phyloP scores from a whole-genome alignment of 2,113 vertebrate species.

The Gila orcuttii region DNA sequence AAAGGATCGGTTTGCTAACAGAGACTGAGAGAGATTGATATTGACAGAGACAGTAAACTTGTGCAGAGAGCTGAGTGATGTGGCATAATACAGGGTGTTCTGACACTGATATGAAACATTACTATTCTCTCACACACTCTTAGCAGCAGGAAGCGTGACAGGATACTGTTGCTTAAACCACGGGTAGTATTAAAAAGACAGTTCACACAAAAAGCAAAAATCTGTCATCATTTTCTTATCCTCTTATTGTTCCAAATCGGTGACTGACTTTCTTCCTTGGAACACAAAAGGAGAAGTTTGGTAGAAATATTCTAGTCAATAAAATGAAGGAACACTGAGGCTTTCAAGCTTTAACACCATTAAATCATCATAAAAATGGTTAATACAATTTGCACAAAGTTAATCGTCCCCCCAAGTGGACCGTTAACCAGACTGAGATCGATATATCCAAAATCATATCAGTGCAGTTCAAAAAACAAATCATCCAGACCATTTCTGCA shows the following conservation, averaged over 20 bases:
- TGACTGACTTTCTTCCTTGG: not conserved
- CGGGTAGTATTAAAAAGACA: not conserved
- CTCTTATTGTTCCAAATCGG: not conserved
- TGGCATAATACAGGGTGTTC: not conserved
- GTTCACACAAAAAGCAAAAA: not conserved
- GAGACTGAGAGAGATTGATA: slow-evolving; percentile 19
- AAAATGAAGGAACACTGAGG: not conserved
- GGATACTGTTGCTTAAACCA: not conserved
- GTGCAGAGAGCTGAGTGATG: slow-evolving; percentile 30
- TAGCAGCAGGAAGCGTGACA: not conserved
- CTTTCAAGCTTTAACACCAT: not conserved
- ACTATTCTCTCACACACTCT: not conserved
- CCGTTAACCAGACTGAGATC: not conserved
- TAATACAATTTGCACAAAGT: not conserved
- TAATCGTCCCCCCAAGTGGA: not conserved
- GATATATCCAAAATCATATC: not conserved
- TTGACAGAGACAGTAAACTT: slow-evolving; percentile 30
- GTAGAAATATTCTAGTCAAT: not conserved
- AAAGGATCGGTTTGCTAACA: slow-evolving; percentile 9
- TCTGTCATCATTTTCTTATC: not conserved
- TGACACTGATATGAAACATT: slow-evolving; percentile 30
- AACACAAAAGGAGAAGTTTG: not conserved
- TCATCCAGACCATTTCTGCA: not conserved
- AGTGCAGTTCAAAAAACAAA: not conserved
- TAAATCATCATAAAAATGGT: not conserved